Conservation (phyloP, 1,140 invertebrate genomes). For the Aradophagus sp. region DNA sequence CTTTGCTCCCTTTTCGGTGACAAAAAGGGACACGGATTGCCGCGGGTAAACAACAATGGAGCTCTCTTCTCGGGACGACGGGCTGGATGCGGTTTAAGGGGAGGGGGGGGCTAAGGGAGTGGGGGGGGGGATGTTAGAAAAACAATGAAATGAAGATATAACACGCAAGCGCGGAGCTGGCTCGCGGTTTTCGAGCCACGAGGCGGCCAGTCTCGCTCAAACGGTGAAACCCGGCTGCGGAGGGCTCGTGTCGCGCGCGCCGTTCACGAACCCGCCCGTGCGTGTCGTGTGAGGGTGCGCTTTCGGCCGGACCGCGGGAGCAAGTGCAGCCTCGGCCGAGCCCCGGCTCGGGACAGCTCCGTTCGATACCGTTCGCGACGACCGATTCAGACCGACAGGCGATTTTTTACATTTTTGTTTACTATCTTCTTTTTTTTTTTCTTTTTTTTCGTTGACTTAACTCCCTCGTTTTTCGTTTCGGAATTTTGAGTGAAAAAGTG, state of each 20-base stretch:
- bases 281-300: no score
- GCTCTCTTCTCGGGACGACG: not conserved
- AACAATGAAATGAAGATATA: slow-evolving; percentile 46
- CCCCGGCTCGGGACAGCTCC: no score
- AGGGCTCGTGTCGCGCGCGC: slow-evolving; percentile 41
- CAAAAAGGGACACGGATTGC: no score
- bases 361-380: no score
- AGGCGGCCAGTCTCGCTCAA: slow-evolving; percentile 58
- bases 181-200: slow-evolving; percentile 57
- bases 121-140: slow-evolving; percentile 21
- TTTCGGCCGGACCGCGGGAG: not conserved
- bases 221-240: slow-evolving; percentile 56
- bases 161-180: slow-evolving; percentile 50
- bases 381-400: no score
- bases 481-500: no score
- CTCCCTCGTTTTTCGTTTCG: no score
- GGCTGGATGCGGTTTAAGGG: not conserved
- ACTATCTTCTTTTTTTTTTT: no score
- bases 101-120: no score
- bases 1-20: no score
- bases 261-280: slow-evolving; percentile 20
- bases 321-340: not conserved
- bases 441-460: no score
- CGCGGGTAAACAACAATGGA: not conserved
- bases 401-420: no score